Evolutionary conservation across 2,113 vertebrate species (phyloP).

Genomic region (Cairina moschata): DNA sequence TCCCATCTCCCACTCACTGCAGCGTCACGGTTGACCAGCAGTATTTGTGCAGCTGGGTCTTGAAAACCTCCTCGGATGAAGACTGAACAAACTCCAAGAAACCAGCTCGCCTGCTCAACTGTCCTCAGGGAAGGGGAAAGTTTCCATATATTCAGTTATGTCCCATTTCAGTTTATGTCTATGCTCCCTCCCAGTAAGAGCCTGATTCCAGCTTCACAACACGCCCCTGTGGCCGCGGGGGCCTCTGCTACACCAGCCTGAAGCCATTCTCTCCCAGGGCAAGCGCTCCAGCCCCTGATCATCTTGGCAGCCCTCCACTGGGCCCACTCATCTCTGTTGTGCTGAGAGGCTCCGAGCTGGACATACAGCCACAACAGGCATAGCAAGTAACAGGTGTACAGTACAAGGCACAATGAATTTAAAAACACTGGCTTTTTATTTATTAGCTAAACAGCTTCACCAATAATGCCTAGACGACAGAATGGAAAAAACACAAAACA

Average conservation of each 20-base stretch:
- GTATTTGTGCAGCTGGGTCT: background rate
- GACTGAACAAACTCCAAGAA: background rate
- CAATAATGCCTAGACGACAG: background rate
- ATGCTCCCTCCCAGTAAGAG: background rate
- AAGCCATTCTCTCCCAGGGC: background rate
- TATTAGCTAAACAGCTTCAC: background rate
- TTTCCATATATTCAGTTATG: background rate
- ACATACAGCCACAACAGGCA: accelerated
- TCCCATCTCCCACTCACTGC: background rate
- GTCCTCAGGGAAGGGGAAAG: no score
- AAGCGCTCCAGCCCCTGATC: background rate
- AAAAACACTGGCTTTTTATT: background rate
- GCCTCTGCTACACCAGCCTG: background rate
- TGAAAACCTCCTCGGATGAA: background rate
- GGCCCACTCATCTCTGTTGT: no score
- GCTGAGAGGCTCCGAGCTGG: background rate
- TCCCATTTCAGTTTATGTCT: background rate
- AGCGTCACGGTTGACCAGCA: background rate
- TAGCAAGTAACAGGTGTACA: background rate
- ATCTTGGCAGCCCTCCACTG: background rate
- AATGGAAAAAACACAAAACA: background rate
- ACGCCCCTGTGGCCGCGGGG: background rate
- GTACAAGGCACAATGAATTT: background rate
- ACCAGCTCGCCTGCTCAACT: background rate
- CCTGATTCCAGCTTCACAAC: no score